phyloP scores from a whole-genome alignment of 2,888 invertebrate genomes.

The Palloptera scutellata region DNA sequence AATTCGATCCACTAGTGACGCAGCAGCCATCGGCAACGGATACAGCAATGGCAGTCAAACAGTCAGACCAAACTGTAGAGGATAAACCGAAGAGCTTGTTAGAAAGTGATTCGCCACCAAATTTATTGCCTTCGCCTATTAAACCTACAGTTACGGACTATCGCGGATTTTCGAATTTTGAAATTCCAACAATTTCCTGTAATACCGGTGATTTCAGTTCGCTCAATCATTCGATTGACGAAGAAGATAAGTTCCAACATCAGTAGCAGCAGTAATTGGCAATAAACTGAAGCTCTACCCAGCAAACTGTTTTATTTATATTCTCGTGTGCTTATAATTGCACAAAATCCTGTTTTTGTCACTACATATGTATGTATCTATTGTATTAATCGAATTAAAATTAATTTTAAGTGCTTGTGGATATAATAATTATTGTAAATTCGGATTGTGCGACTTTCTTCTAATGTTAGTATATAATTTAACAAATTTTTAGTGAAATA shows the following conservation, averaged over 20 bases:
- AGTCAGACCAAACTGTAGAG: constrained; percentile 32
- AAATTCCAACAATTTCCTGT: constrained; percentile 73
- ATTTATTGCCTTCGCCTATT: constrained; percentile 69
- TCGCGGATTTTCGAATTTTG: constrained; percentile 70
- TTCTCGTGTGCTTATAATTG: too few relatives aligned
- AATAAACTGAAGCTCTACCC: neutral
- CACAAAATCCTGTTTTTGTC: too few relatives aligned
- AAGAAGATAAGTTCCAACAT: neutral
- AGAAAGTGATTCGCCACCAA: constrained; percentile 59
- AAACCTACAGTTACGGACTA: constrained; percentile 68
- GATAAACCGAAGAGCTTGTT: constrained; percentile 53
- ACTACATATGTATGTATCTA: too few relatives aligned
- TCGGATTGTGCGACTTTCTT: too few relatives aligned
- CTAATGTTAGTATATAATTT: too few relatives aligned
- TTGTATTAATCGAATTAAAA: too few relatives aligned
- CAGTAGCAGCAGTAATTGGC: neutral
- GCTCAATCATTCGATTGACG: constrained; percentile 43
- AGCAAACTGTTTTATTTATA: too few relatives aligned
- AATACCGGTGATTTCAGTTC: constrained; percentile 69
- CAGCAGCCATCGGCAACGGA: constrained; percentile 2
- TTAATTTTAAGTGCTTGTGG: too few relatives aligned
- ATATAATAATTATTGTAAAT: too few relatives aligned
- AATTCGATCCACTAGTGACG: constrained; percentile 61
- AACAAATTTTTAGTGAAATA: too few relatives aligned
- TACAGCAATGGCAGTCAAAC: constrained; percentile 29